Evolutionary conservation across 2,797 vertebrate genomes (phyloP).

Genomic region (Lagorchestes hirsutus): DNA sequence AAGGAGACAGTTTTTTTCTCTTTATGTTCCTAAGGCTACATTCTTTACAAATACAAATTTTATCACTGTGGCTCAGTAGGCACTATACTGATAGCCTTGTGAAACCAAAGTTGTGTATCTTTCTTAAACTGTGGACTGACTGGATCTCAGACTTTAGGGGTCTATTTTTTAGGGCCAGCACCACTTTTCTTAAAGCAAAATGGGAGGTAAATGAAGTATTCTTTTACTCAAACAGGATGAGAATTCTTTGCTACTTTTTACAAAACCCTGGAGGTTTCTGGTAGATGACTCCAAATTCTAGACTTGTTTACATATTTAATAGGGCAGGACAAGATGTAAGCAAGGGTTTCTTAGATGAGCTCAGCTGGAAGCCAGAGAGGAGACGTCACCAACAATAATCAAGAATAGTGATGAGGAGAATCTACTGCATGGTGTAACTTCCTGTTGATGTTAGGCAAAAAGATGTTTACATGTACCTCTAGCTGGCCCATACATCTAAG

Average conservation of each 20-base stretch:
- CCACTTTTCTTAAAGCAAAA: conserved; percentile 9
- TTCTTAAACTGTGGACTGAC: background rate
- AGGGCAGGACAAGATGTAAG: conserved; percentile 16
- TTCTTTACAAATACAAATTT: background rate
- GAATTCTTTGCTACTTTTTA: background rate
- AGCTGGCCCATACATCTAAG: conserved; percentile 39
- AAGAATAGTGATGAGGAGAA: background rate
- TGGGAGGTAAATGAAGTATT: conserved; percentile 3
- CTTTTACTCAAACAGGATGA: conserved; percentile 9
- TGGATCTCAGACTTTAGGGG: background rate
- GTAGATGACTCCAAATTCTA: background rate
- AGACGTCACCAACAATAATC: conserved; percentile 15
- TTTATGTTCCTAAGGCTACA: conserved; percentile 17
- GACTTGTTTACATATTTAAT: conserved; percentile 29
- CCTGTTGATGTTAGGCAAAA: conserved; percentile 30
- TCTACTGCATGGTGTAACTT: conserved; percentile 14
- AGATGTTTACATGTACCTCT: conserved; percentile 27
- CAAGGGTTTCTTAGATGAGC: background rate
- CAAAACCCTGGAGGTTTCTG: background rate
- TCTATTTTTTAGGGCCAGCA: background rate
- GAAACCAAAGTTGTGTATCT: conserved; percentile 13
- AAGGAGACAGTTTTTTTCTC: background rate
- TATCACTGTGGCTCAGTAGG: background rate
- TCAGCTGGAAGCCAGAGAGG: conserved; percentile 43
- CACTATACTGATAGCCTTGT: background rate